Base-by-base conservation (phyloP, 1,140 invertebrate genomes). In the Coelopa frigida region DNA sequence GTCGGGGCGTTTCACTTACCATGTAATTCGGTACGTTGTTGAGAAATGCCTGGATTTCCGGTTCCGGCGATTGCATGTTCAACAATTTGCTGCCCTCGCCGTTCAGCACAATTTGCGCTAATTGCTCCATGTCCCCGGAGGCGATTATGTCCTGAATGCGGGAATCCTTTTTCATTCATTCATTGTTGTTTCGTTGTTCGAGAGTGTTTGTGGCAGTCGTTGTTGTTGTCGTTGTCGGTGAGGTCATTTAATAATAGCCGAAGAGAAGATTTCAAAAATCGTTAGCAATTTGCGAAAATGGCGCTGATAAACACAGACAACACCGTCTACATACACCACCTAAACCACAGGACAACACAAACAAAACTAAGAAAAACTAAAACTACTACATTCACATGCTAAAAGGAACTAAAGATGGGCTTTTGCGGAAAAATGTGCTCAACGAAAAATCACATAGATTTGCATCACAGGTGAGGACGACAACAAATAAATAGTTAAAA, bases 21-120 rank as follows among this genome's bases (percentile, higher is more conserved):
- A 94, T 91, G 59, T 93, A 93, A 18, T 80, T 78, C 5, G 91
- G 89, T 35, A 95, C 85, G 59, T 92, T 89, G 57, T 90, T 82
- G 35, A 95, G 75, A 72, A 95, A 94, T 5, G 85, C 79, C 69
- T 94, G 87, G 12, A 94, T 77, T 70, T 94, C 89, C 2, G 81
- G 72, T 68, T 92, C 84, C 31, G 74, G 72, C 21, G 87, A 86
- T 36, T 76, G 78, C 51, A 81, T 73, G 1, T 83, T 83, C 20
- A 91, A 70, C 27, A 95, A 70, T 58, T 83, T 77, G 46, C 83
- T 79, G 0, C 89, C 89, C 56, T 91, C 83, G 3, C 91, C 91
- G 49, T 87, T 87, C 6, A 94, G 72, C 2, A 94, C 89, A 52
- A 91, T 71, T 43, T 84, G 77, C n/a, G 90, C 90, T 53, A 94